Evolutionary conservation across 2,113 vertebrate genomes (phyloP).

Genomic region (Dicaeum eximium): DNA sequence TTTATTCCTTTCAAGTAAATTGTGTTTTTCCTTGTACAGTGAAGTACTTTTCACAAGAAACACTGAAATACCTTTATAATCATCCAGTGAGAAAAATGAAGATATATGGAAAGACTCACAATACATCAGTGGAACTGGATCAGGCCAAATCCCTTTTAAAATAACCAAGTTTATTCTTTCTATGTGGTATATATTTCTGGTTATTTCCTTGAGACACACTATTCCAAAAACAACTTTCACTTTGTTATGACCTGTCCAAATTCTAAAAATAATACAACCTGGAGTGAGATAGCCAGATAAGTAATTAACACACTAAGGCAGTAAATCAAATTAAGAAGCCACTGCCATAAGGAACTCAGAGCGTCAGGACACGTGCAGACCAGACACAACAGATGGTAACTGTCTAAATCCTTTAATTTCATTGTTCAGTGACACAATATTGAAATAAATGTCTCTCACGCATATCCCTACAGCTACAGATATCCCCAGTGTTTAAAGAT

Average conservation of each 20-base stretch:
- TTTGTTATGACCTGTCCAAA: neutral
- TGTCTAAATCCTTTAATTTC: constrained; percentile 56
- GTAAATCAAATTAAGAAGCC: constrained; percentile 65
- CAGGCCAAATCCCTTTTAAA: neutral
- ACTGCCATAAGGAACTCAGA: constrained; percentile 25
- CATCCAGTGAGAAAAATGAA: neutral
- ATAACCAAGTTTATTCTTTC: neutral
- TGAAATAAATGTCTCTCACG: constrained; percentile 44
- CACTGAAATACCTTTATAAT: neutral
- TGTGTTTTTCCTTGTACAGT: neutral
- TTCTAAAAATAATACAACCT: constrained; percentile 26
- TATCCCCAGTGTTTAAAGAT: neutral
- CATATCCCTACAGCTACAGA: neutral
- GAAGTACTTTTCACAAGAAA: neutral
- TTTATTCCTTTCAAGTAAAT: neutral
- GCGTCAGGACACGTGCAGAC: constrained; percentile 29
- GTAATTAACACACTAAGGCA: constrained; percentile 57
- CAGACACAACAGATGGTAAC: constrained; percentile 58
- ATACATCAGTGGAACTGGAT: neutral
- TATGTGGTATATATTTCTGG: neutral
- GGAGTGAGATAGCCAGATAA: constrained; percentile 38
- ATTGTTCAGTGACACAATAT: constrained; percentile 53
- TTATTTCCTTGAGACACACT: neutral
- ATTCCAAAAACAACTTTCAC: neutral
- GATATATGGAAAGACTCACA: neutral